These are phyloP conservation scores for Siniperca chuatsi DNA, from an alignment of 2,113 vertebrate genomes.

Conservation along the genomic window DNA sequence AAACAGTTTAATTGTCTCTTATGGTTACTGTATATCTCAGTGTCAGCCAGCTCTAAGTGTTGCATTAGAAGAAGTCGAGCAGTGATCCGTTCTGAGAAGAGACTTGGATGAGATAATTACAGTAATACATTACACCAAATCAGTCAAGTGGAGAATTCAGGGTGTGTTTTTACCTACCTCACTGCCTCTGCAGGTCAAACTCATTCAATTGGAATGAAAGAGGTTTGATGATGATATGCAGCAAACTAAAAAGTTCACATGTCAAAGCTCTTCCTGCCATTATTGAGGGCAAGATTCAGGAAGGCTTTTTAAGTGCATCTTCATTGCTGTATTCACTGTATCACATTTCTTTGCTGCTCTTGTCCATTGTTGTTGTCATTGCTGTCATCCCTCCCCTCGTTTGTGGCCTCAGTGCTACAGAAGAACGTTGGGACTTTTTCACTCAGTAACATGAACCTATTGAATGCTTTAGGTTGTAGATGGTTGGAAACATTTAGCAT, in stretches of 20 bases:
- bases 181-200: constrained; percentile 15
- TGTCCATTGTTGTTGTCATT: neutral
- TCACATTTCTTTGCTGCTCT: neutral
- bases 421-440: neutral
- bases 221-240: constrained; percentile 19
- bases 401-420: neutral
- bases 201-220: constrained; percentile 10
- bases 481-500: neutral
- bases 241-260: neutral
- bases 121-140: constrained; percentile 39
- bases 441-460: neutral
- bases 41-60: constrained; percentile 1
- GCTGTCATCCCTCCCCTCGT: neutral
- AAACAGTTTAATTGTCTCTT: constrained; percentile 16
- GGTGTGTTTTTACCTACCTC: neutral
- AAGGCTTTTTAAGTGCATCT: neutral
- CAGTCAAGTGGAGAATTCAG: constrained; percentile 28
- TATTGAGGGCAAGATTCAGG: constrained; percentile 12
- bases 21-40: neutral
- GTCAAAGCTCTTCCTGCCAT: constrained; percentile 7
- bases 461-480: neutral
- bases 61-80: constrained; percentile 28
- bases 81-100: constrained; percentile 46
- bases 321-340: neutral
- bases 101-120: constrained; percentile 57